phyloP scores from a whole-genome alignment of 2,888 invertebrate genomes.

The Teinopalpus imperialis region DNA sequence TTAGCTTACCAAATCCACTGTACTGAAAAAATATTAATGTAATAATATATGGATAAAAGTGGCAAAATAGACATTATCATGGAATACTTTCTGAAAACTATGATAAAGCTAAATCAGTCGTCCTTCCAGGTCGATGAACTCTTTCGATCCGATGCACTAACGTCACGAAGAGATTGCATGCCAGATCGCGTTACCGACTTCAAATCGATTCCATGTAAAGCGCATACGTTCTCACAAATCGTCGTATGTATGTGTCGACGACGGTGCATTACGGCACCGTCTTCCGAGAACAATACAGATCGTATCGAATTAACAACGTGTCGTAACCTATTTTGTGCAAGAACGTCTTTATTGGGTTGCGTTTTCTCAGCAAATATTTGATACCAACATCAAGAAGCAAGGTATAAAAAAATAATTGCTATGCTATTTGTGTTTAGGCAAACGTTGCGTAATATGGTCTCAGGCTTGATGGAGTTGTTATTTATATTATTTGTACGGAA shows the following conservation, averaged over 20 bases:
- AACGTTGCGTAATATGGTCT: too few species aligned
- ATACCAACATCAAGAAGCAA: too few species aligned
- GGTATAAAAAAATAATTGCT: too few species aligned
- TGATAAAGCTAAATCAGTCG: too few species aligned
- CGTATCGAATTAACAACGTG: constrained; percentile 36
- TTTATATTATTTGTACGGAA: too few species aligned
- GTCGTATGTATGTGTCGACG: constrained; percentile 21
- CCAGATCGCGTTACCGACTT: constrained; percentile 28
- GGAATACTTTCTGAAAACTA: too few species aligned
- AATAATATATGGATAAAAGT: too few species aligned
- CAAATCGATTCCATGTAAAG: constrained; percentile 38
- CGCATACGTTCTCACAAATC: constrained; percentile 13
- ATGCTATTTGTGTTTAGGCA: too few species aligned
- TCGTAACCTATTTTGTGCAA: constrained; percentile 9
- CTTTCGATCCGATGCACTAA: constrained; percentile 7
- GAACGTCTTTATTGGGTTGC: not conserved
- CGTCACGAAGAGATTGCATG: constrained; percentile 28
- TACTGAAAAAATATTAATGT: too few species aligned
- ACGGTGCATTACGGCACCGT: constrained; percentile 18
- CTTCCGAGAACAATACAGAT: constrained; percentile 42
- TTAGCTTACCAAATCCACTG: too few species aligned
- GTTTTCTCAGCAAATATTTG: not conserved
- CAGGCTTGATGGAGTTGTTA: too few species aligned
- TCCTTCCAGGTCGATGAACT: constrained; percentile 17
- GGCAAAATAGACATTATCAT: too few species aligned